Evolutionary conservation across 2,888 invertebrate species (phyloP).

Genomic region (Andrena haemorrhoa): DNA sequence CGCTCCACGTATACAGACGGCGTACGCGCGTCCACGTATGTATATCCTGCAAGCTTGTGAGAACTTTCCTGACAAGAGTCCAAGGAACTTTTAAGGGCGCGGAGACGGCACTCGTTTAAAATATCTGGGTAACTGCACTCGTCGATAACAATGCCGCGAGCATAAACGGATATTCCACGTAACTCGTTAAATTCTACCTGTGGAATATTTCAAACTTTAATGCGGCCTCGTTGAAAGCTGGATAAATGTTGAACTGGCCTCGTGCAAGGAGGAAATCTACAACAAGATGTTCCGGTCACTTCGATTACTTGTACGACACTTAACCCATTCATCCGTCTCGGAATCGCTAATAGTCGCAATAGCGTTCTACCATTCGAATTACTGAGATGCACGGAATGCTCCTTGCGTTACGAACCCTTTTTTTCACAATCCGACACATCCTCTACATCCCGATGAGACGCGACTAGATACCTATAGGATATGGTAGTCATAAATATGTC

Average conservation of each 20-base stretch:
- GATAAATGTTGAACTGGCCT: not conserved
- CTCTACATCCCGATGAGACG: not conserved
- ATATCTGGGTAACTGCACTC: slow-evolving; percentile 46
- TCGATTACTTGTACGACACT: not conserved
- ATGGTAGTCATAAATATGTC: slow-evolving; percentile 56
- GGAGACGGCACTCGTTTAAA: slow-evolving; percentile 40
- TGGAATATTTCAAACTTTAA: slow-evolving; percentile 5
- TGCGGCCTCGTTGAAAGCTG: not conserved
- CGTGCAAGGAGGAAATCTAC: not conserved
- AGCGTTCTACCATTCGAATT: not conserved
- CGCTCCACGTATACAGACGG: not conserved
- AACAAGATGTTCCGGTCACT: not conserved
- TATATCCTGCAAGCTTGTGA: not conserved
- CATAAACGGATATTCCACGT: slow-evolving; percentile 2
- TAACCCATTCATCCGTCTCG: too few species aligned
- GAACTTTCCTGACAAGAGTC: slow-evolving; percentile 37
- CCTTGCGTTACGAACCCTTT: too few species aligned
- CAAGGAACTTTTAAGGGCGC: slow-evolving; percentile 47
- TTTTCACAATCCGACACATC: too few species aligned
- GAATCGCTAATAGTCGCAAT: too few species aligned
- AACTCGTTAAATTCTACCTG: slow-evolving; percentile 16
- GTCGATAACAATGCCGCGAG: slow-evolving; percentile 29
- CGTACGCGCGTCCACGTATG: not conserved
- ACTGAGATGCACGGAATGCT: not conserved
- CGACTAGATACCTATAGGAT: not conserved